Base-by-base conservation (phyloP, 1,140 invertebrate genomes). In the Triops longicaudatus region DNA sequence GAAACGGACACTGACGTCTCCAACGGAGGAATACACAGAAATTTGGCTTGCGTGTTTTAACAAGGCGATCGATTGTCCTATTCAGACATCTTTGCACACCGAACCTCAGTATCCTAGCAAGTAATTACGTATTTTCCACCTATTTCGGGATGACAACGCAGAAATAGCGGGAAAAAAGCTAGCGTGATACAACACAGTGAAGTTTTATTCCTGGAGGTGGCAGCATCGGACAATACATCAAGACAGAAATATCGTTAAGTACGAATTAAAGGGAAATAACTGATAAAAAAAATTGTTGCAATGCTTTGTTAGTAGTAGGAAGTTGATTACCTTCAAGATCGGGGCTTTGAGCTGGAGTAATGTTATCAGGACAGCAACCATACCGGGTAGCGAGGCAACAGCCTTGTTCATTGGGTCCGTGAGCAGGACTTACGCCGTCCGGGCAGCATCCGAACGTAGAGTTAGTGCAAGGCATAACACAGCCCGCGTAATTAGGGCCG, bases 321-420 rank as follows among this genome's bases (percentile, higher is more conserved):
- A 63, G 7, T 42, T 22, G 10, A 42, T 80, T 82, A 87, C 88
- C 90, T 85, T 94, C 90, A 17, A 89, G 85, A 81, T 93, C 88
- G 0, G 93, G 89, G 79, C 96, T 95, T 77, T 88, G 86, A 7
- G 95, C 94, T 1, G 92, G 86, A n/a, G 89, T 86, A 80, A 93
- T 90, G 80, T 96, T 94, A 82, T 98, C 95, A 0, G 93, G 93
- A 82, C 96, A 98, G 84, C 96, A 98, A 17, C 94, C 93, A 82
- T 87, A 92, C 2, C 83, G 81, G 1, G 88, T 85, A 4, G 87
- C 86, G 31, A 94, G 83, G 82, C 94, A 96, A 84, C 94, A 97
- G 1, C 94, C 94, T 83, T 96, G 91, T 50, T 87, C 85, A 79
- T 90, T 90, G 0, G 89, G 89, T 63, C 95, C 96, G 82, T 95